These are phyloP conservation scores for Perizoma affinitatum DNA, from an alignment of 2,888 invertebrate species.

Conservation along the genomic window DNA sequence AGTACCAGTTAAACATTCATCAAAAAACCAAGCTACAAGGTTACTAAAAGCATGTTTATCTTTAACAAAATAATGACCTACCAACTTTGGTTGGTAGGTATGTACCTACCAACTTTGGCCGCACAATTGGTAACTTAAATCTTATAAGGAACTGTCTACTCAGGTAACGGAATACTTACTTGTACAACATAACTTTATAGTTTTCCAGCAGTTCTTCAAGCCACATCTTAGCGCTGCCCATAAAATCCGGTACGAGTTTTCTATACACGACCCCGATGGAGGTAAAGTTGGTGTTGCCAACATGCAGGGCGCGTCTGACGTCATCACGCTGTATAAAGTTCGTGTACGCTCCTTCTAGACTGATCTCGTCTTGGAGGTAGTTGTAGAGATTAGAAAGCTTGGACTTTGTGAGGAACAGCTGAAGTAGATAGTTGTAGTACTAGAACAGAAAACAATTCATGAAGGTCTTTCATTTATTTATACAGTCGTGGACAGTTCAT, in stretches of 20 bases:
- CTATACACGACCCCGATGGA: conserved; percentile 79
- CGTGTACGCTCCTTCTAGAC: conserved; percentile 67
- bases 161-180: conserved; percentile 60
- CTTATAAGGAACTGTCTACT: no score
- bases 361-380: conserved; percentile 70
- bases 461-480: background rate
- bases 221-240: conserved; percentile 84
- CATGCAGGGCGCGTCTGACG: conserved; percentile 78
- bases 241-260: conserved; percentile 80
- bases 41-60: no score
- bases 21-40: no score
- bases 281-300: conserved; percentile 79
- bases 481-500: no score
- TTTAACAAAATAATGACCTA: no score
- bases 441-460: conserved; percentile 47
- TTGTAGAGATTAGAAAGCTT: conserved; percentile 78
- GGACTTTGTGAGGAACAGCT: conserved; percentile 72
- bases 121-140: no score
- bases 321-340: conserved; percentile 73
- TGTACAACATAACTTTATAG: conserved; percentile 85
- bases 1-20: no score
- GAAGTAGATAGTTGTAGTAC: conserved; percentile 80
- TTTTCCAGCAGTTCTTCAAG: conserved; percentile 81
- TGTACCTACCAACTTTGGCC: no score
- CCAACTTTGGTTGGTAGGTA: no score